These are phyloP conservation scores for Isichthys henryi DNA, from an alignment of 2,113 vertebrate species.

Conservation along the genomic window DNA sequence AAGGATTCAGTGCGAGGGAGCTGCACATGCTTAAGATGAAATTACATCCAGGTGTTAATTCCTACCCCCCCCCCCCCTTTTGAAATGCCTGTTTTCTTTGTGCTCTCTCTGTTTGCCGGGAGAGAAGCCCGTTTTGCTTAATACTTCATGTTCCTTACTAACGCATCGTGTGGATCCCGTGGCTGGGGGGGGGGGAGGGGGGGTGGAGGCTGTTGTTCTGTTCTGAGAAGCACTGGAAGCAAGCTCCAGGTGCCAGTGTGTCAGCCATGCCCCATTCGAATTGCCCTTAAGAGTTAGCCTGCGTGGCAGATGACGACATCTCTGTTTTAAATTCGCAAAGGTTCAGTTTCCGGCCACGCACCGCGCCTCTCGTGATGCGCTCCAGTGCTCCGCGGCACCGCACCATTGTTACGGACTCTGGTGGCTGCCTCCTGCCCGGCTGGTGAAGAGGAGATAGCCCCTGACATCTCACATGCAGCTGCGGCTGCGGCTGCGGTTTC, in stretches of 20 bases:
- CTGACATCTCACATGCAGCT: neutral
- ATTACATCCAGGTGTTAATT: constrained; percentile 6
- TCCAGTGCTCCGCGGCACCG: neutral
- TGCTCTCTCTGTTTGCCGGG: neutral
- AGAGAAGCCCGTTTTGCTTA: neutral
- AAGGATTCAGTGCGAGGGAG: neutral
- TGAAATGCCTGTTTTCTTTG: neutral
- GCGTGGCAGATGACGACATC: neutral
- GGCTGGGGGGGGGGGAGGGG: neutral
- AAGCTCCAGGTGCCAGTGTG: neutral
- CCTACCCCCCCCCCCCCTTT: neutral
- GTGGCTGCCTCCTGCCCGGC: neutral
- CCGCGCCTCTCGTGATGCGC: neutral
- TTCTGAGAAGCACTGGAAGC: neutral
- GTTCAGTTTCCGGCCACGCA: neutral
- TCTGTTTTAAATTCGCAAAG: neutral
- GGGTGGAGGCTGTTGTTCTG: neutral
- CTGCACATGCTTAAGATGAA: neutral
- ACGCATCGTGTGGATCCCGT: neutral
- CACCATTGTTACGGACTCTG: neutral
- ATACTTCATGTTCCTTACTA: neutral
- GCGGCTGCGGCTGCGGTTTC: neutral
- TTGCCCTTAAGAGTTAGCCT: neutral
- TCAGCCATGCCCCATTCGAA: neutral
- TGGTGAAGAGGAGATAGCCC: neutral